These are phyloP conservation scores for Macropodus opercularis DNA, from an alignment of 2,797 vertebrate species.

Conservation along the genomic window DNA sequence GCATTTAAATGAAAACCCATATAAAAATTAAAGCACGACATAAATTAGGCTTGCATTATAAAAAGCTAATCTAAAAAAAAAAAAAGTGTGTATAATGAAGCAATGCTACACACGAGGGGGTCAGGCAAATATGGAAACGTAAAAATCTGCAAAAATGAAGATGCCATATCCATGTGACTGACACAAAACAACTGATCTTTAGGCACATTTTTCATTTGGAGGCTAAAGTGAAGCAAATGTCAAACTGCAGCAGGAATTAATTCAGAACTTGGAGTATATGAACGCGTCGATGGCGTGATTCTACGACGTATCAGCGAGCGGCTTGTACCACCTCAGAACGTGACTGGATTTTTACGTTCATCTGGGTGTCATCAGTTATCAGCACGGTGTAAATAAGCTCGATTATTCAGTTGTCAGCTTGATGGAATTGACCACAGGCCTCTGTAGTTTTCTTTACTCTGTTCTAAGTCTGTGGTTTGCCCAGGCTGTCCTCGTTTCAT, in stretches of 20 bases:
- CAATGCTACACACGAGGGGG: background rate
- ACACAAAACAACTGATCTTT: no score
- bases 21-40: background rate
- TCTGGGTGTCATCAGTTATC: background rate
- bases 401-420: background rate
- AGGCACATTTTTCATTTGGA: background rate
- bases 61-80: constrained; percentile 6
- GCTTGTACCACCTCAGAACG: background rate
- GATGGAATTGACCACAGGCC: background rate
- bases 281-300: background rate
- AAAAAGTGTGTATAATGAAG: constrained; percentile 13
- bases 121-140: background rate
- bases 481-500: constrained; percentile 14
- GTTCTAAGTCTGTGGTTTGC: constrained; percentile 11
- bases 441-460: background rate
- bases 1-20: constrained; percentile 12
- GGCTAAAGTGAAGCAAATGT: background rate
- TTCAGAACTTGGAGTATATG: background rate
- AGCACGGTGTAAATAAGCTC: background rate
- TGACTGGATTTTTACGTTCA: background rate
- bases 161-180: constrained; percentile 11
- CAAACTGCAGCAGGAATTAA: background rate
- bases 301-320: background rate
- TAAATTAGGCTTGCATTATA: background rate
- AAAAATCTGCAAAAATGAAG: background rate